Conservation (phyloP, 2,113 vertebrate genomes). For the Zosterops lateralis region DNA sequence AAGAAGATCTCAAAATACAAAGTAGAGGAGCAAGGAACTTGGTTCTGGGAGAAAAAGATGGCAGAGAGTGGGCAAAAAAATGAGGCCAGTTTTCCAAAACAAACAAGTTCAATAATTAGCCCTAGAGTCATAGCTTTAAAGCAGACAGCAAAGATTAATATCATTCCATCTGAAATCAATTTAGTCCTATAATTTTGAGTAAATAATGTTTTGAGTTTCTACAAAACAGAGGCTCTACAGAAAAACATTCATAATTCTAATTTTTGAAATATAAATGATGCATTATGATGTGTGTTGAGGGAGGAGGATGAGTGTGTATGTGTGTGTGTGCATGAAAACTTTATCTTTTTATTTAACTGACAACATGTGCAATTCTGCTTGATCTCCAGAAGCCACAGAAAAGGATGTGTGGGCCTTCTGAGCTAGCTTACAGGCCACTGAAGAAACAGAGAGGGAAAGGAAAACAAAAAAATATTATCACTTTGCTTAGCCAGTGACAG, state of each 20-base stretch:
- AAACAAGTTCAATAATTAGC: accelerated
- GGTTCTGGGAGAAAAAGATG: background rate
- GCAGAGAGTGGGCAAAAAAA: background rate
- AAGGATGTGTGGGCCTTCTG: background rate
- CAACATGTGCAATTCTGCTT: background rate
- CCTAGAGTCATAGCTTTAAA: background rate
- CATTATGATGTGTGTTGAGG: background rate
- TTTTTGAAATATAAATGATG: background rate
- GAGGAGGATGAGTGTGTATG: background rate
- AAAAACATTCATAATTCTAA: background rate
- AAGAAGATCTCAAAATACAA: background rate
- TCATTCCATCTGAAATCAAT: background rate
- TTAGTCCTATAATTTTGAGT: background rate
- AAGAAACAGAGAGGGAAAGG: background rate
- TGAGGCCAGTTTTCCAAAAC: background rate
- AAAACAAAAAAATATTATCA: background rate
- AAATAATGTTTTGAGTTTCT: background rate
- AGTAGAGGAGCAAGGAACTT: background rate
- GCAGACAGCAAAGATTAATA: background rate
- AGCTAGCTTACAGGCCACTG: background rate
- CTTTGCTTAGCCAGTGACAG: background rate
- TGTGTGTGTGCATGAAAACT: background rate
- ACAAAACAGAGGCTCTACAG: background rate
- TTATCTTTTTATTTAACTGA: background rate
- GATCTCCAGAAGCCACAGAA: background rate